Evolutionary conservation across 2,113 vertebrate species (phyloP).

Genomic region (Nycticebus coucang): DNA sequence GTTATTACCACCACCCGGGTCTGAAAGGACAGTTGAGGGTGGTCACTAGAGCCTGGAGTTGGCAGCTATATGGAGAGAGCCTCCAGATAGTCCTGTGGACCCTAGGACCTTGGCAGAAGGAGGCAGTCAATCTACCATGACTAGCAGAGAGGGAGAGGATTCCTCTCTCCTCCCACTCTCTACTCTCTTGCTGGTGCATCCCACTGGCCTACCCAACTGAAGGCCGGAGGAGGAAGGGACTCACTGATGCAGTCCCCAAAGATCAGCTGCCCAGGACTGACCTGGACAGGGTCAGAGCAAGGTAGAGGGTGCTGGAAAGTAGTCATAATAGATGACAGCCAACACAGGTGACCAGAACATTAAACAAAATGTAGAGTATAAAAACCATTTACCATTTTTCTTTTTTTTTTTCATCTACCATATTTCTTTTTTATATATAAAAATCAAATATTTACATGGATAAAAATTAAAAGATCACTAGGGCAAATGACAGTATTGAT

Average conservation of each 20-base stretch:
- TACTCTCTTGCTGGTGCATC: not conserved
- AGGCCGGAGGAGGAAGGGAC: not conserved
- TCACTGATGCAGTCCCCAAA: not conserved
- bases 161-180: not conserved
- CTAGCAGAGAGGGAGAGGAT: not conserved
- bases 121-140: not conserved
- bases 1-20: not conserved
- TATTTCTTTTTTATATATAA: slow-evolving; percentile 5
- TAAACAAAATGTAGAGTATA: slow-evolving; percentile 14
- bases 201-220: not conserved
- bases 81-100: not conserved
- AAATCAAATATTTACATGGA: slow-evolving; percentile 4
- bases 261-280: not conserved
- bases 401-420: not conserved
- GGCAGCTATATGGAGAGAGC: not conserved
- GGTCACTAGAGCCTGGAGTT: not conserved
- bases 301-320: not conserved
- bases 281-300: not conserved
- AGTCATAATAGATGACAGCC: not conserved
- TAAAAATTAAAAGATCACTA: slow-evolving; percentile 25
- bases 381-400: not conserved
- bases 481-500: not conserved
- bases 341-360: not conserved
- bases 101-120: not conserved
- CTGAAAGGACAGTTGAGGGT: not conserved